Evolutionary conservation across 35 echinoderm and acorn worm genomes (phyloP).

Genomic region (Chiridota heheva): DNA sequence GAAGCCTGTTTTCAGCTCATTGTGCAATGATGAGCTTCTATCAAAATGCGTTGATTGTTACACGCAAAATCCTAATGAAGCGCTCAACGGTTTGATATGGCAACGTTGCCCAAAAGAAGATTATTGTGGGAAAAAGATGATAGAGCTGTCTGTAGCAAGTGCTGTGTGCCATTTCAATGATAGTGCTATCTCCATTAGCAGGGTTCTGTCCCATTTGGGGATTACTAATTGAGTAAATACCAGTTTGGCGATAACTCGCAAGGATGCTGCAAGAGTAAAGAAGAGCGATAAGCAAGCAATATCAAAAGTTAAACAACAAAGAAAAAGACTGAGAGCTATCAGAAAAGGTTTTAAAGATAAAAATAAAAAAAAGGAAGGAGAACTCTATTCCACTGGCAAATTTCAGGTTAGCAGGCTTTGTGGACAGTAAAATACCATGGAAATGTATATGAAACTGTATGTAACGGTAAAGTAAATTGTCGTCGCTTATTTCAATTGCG

Average conservation of each 20-base stretch:
- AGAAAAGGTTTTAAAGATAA: background rate
- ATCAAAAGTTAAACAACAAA: background rate
- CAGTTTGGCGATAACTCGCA: background rate
- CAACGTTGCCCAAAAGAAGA: background rate
- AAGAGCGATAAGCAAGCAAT: background rate
- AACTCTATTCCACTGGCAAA: background rate
- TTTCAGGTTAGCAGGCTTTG: background rate
- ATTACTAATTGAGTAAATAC: background rate
- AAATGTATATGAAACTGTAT: too few relatives aligned
- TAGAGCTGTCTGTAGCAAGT: background rate
- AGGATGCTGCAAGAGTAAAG: background rate
- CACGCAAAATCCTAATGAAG: conserved; percentile 37
- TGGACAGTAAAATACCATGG: background rate
- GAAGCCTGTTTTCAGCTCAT: conserved; percentile 4
- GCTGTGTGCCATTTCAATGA: conserved; percentile 8
- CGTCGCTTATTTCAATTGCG: too few relatives aligned
- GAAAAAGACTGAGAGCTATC: background rate
- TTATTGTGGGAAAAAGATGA: background rate
- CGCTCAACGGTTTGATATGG: conserved; percentile 21
- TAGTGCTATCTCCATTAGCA: background rate
- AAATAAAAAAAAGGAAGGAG: background rate
- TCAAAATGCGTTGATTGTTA: conserved; percentile 1
- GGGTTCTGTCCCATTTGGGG: background rate
- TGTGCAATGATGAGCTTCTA: background rate
- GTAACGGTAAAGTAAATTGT: too few relatives aligned